Evolutionary conservation across 2,888 invertebrate species (phyloP).

Genomic region (Drosophila prolongata): DNA sequence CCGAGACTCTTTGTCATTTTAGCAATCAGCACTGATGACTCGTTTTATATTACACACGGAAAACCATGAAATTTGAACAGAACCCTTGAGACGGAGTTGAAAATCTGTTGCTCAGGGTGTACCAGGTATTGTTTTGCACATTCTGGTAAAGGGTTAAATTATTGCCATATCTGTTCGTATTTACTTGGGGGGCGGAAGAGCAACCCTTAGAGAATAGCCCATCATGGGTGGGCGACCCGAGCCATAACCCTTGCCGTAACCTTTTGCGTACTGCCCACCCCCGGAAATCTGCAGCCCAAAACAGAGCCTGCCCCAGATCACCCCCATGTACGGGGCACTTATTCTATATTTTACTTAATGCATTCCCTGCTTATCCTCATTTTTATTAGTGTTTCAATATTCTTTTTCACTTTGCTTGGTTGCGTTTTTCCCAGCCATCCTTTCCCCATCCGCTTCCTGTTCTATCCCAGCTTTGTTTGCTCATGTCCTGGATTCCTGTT

Average conservation of each 20-base stretch:
- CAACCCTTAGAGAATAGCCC: constrained; percentile 42
- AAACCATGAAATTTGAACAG: constrained; percentile 9
- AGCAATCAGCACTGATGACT: constrained; percentile 5
- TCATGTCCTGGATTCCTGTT: constrained; percentile 35
- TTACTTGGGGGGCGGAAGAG: constrained; percentile 54
- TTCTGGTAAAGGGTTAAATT: constrained; percentile 73
- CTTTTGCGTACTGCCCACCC: constrained; percentile 18
- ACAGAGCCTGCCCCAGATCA: constrained; percentile 9
- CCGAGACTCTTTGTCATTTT: not conserved
- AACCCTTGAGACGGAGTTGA: constrained; percentile 13
- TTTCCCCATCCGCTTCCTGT: constrained; percentile 32
- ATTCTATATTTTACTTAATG: constrained; percentile 81
- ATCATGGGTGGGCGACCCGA: constrained; percentile 31
- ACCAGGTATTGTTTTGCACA: constrained; percentile 32
- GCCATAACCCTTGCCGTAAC: constrained; percentile 34
- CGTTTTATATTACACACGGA: constrained; percentile 16
- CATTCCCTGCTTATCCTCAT: constrained; percentile 81
- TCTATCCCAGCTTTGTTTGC: constrained; percentile 51
- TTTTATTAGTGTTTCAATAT: constrained; percentile 81
- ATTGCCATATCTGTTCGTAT: constrained; percentile 56
- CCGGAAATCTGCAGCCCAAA: not conserved
- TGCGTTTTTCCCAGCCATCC: constrained; percentile 73
- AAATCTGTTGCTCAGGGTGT: constrained; percentile 44
- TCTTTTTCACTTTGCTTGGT: constrained; percentile 79
- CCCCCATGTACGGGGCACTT: constrained; percentile 58